Evolutionary conservation across 1,140 invertebrate species (phyloP).

Genomic region (Sarcophaga peregrina): DNA sequence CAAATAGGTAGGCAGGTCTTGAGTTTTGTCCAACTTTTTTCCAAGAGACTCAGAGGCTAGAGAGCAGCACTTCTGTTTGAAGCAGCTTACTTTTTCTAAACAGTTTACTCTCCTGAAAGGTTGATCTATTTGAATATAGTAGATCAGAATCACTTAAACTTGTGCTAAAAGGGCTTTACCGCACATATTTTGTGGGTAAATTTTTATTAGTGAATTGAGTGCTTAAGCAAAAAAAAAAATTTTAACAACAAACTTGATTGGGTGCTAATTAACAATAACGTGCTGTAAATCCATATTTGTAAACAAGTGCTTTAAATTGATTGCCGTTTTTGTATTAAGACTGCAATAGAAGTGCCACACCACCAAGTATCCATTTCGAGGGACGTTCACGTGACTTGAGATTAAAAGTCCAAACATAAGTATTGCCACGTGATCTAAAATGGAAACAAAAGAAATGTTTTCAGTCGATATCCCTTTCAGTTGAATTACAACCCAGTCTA

Average conservation of each 20-base stretch:
- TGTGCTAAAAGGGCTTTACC: too few relatives aligned
- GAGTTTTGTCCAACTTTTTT: too few relatives aligned
- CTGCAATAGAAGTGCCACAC: conserved; percentile 88
- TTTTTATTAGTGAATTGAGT: neutral
- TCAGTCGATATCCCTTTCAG: neutral
- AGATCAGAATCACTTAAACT: too few relatives aligned
- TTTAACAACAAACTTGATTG: neutral
- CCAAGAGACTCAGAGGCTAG: too few relatives aligned
- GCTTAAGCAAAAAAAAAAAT: neutral
- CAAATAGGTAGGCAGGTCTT: neutral
- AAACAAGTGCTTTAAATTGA: conserved; percentile 3
- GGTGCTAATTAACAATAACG: neutral
- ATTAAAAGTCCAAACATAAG: conserved; percentile 97
- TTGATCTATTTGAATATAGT: too few relatives aligned
- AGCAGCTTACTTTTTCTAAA: too few relatives aligned
- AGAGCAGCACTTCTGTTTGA: neutral
- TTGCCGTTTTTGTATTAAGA: conserved; percentile 66
- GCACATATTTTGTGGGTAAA: neutral
- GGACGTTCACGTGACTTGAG: conserved; percentile 89
- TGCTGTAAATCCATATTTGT: neutral
- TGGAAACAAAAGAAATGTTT: conserved; percentile 15
- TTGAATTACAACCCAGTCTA: conserved; percentile 53
- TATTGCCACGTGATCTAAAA: conserved; percentile 80
- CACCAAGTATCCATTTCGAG: conserved; percentile 91
- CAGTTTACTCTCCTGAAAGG: too few relatives aligned